Conservation (phyloP, 2,888 invertebrate species). For the Caenorhabditis sp. region DNA sequence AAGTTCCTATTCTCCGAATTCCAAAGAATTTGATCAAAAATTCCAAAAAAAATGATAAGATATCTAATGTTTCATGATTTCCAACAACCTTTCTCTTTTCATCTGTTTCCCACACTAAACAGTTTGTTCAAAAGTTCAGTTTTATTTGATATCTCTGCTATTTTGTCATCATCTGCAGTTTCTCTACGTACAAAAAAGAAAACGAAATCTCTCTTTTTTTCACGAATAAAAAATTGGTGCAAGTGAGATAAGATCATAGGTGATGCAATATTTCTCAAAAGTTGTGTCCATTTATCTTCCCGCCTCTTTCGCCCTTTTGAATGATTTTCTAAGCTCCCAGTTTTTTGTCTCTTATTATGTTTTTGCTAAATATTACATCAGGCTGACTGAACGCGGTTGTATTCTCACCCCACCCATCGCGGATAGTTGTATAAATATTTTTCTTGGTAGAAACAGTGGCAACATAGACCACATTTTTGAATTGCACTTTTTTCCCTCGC, state of each 20-base stretch:
- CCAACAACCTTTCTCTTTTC: not conserved
- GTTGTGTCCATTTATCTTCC: not conserved
- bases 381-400: not conserved
- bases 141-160: not conserved
- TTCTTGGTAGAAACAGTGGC: no score
- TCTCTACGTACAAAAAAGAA: no score
- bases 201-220: no score
- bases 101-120: not conserved
- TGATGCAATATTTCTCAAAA: not conserved
- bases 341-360: not conserved
- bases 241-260: not conserved
- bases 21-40: no score
- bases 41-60: not conserved
- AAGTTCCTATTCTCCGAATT: no score
- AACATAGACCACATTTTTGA: not conserved
- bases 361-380: constrained; percentile 1
- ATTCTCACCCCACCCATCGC: not conserved
- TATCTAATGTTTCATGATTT: not conserved
- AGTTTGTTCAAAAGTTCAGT: not conserved
- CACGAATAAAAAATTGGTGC: not conserved
- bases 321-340: not conserved
- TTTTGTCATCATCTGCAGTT: not conserved
- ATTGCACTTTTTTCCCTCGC: constrained; percentile 1
- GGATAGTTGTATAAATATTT: no score
- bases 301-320: not conserved